Evolutionary conservation across 2,888 invertebrate genomes (phyloP).

Genomic region (Tuberolachnus salignus): DNA sequence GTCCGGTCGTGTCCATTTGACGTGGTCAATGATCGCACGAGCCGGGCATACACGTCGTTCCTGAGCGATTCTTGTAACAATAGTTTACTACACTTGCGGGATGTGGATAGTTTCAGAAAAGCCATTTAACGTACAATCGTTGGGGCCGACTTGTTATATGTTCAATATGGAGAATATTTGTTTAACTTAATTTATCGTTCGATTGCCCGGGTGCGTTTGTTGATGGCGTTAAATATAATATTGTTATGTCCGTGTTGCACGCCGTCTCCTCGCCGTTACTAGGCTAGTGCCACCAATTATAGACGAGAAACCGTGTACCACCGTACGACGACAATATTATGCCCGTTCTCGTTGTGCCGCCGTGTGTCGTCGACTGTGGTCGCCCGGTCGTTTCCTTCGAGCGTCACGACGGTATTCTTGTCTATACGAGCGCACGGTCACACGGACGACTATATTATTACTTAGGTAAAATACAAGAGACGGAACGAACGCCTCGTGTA

Average conservation of each 20-base stretch:
- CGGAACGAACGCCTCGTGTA: no score
- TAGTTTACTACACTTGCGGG: slow-evolving; percentile 51
- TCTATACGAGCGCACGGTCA: background rate
- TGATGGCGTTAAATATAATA: background rate
- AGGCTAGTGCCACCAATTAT: no score
- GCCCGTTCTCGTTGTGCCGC: slow-evolving; percentile 22
- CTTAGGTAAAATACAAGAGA: no score
- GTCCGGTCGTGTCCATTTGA: slow-evolving; percentile 1
- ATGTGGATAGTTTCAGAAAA: slow-evolving; percentile 53
- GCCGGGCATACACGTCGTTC: slow-evolving; percentile 41
- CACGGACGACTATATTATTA: no score
- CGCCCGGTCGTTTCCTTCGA: slow-evolving; percentile 12
- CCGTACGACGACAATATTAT: background rate
- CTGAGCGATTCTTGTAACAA: slow-evolving; percentile 47
- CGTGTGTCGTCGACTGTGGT: slow-evolving; percentile 16
- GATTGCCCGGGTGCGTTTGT: no score
- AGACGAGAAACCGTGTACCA: background rate
- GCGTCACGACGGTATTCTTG: background rate
- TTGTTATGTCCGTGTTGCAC: background rate
- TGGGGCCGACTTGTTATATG: slow-evolving; percentile 14
- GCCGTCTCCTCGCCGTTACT: background rate
- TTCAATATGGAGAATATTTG: background rate
- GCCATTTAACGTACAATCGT: slow-evolving; percentile 49
- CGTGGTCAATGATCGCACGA: slow-evolving; percentile 24
- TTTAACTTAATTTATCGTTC: no score